Base-by-base conservation (phyloP, 2,113 vertebrate genomes). In the Canis aureus region DNA sequence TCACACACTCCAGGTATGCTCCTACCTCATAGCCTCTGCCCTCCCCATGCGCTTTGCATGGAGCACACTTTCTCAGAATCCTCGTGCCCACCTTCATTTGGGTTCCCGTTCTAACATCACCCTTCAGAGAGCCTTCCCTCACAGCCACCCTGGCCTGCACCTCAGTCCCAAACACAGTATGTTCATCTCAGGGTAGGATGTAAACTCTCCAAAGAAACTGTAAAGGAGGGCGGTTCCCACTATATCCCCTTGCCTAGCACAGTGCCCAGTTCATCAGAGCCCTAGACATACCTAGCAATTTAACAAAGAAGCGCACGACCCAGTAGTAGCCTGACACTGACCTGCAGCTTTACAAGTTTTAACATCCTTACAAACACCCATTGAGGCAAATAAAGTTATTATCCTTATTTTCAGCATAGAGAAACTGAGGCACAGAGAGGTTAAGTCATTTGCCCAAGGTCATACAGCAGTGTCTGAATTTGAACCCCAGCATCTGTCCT, bases 391-490 rank as follows among this genome's bases (percentile, higher is more conserved):
- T 80, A 8, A 2, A 3, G 3, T n/a, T 49, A 15, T 66, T 29
- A 13, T n/a, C 69, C 71, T 87, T 43, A 20, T 67, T 69, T 64
- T 38, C 32, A 79, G 13, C 29, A 19, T 55, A 53, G 67, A 49
- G 76, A 55, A 91, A 69, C n/a, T 57, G 69, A 83, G 62, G 55
- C 27, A 76, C 64, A 55, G 35, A 76, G 69, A 73, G 11, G 16
- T 86, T 64, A 29, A 60, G 27, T 55, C 25, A 9, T 71, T 82
- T 71, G 15, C 35, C 32, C 22, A 81, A 43, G 29, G 79, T 60
- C 88, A 90, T 49, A 49, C 32, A 49, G 91, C 20, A 82, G 11
- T 10, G 35, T 64, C 83, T 73, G 60, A 66, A 93, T 82, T 86
- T 11, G 22, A 38, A 35, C 16, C 43, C 16, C 4, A 13, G n/a